Conservation (phyloP, 2,888 invertebrate genomes). For the Bombylius major region DNA sequence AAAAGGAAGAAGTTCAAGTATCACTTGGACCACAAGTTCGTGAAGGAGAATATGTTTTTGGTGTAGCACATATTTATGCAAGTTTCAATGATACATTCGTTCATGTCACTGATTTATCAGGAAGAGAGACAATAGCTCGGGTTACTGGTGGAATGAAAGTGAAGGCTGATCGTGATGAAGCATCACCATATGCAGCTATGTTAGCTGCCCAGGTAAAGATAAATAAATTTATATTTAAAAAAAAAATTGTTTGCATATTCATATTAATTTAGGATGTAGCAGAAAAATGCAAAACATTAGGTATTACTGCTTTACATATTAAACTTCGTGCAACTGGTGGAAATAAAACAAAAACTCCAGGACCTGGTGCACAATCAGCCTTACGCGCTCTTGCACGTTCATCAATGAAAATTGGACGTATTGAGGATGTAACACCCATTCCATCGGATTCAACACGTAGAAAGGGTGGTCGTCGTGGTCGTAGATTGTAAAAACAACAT, state of each 20-base stretch:
- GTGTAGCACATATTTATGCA: conserved; percentile 98
- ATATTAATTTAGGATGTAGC: conserved; percentile 72
- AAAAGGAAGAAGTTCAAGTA: conserved; percentile 94
- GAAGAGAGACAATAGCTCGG: conserved; percentile 86
- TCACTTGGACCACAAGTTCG: conserved; percentile 91
- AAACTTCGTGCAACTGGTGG: conserved; percentile 98
- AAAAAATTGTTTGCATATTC: neutral
- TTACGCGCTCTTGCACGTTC: conserved; percentile 95
- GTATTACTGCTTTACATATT: conserved; percentile 96
- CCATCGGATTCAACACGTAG: conserved; percentile 98
- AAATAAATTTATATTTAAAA: neutral
- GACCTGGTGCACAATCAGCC: conserved; percentile 97
- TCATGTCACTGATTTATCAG: conserved; percentile 98
- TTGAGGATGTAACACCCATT: conserved; percentile 99
- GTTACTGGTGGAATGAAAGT: conserved; percentile 99
- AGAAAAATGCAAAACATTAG: conserved; percentile 93
- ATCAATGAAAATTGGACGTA: conserved; percentile 98
- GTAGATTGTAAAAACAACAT: conserved; percentile 70
- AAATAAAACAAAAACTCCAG: conserved; percentile 95
- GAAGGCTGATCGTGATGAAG: conserved; percentile 99
- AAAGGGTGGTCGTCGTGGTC: conserved; percentile 99
- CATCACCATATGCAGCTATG: conserved; percentile 99
- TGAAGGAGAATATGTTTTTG: conserved; percentile 96
- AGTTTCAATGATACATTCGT: conserved; percentile 99
- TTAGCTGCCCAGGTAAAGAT: conserved; percentile 89